These are phyloP conservation scores for Motacilla tschutschensis DNA, from an alignment of 2,113 vertebrate genomes.

Conservation along the genomic window DNA sequence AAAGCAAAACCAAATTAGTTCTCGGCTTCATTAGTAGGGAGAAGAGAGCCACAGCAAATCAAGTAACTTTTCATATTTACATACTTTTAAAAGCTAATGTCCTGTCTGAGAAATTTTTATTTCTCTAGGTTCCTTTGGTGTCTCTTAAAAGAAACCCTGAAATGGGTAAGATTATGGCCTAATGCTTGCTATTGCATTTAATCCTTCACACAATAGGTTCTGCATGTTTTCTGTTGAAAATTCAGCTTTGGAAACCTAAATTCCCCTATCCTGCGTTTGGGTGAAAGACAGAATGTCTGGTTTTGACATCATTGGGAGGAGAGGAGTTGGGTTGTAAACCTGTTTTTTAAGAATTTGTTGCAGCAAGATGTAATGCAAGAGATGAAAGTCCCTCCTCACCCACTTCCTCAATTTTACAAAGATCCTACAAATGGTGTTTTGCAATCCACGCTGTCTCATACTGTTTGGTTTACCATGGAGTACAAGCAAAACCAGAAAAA, in stretches of 20 bases:
- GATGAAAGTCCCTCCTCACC: background rate
- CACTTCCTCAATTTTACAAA: constrained; percentile 36
- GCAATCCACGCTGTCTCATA: constrained; percentile 20
- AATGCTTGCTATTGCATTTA: background rate
- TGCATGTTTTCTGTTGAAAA: background rate
- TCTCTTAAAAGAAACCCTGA: background rate
- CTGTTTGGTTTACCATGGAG: background rate
- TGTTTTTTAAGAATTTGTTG: background rate
- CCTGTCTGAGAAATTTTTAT: background rate
- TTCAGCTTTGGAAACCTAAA: background rate
- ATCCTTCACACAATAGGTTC: background rate
- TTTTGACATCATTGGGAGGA: background rate
- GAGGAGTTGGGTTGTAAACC: background rate
- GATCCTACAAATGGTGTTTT: constrained; percentile 30
- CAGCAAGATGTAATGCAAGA: background rate
- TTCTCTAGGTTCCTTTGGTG: background rate
- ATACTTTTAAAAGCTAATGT: background rate
- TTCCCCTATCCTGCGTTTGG: background rate
- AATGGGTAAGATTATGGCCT: background rate
- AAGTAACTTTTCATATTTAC: background rate
- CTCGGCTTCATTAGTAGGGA: background rate
- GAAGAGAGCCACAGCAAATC: background rate
- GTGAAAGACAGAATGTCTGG: background rate
- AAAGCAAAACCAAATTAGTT: background rate
- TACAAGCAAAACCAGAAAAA: background rate